phyloP scores from a whole-genome alignment of 2,797 vertebrate genomes.

The Percopsis omiscomaycus region DNA sequence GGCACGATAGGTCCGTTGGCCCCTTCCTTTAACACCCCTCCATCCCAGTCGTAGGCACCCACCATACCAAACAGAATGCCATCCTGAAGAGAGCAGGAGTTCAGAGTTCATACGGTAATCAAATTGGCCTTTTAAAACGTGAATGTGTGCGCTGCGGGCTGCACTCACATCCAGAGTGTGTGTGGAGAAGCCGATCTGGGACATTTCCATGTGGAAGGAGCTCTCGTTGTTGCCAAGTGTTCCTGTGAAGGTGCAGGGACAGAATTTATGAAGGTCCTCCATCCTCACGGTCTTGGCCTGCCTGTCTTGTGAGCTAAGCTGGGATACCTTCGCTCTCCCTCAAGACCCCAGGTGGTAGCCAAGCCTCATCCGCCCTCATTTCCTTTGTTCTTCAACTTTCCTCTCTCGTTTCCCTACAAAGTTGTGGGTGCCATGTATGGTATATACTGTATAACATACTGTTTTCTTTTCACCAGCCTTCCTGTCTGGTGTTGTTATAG shows the following conservation, averaged over 20 bases:
- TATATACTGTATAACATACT: no score
- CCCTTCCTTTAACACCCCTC: slow-evolving; percentile 86
- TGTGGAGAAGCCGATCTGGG: slow-evolving; percentile 92
- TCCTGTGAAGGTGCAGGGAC: slow-evolving; percentile 68
- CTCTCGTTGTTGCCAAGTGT: slow-evolving; percentile 89
- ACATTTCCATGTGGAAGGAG: slow-evolving; percentile 96
- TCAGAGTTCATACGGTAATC: background rate
- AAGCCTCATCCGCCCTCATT: slow-evolving; percentile 43
- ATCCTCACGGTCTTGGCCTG: slow-evolving; percentile 11
- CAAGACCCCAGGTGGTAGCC: slow-evolving; percentile 42
- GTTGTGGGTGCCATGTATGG: slow-evolving; percentile 35
- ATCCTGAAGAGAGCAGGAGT: slow-evolving; percentile 73
- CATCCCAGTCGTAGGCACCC: slow-evolving; percentile 95
- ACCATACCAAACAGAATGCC: slow-evolving; percentile 94
- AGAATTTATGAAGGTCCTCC: background rate
- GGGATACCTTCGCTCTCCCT: slow-evolving; percentile 14
- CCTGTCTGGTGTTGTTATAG: slow-evolving; percentile 27
- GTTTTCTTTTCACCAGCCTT: slow-evolving; percentile 36
- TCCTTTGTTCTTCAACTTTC: slow-evolving; percentile 46
- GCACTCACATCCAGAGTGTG: slow-evolving; percentile 85
- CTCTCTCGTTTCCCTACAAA: slow-evolving; percentile 46
- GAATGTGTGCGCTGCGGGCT: background rate
- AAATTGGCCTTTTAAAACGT: background rate
- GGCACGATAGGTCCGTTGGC: slow-evolving; percentile 74
- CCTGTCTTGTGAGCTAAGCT: slow-evolving; percentile 27